Evolutionary conservation across 2,888 invertebrate species (phyloP), one percentile per base, ranked within the genome.

Genomic region (Coenonympha glycerion): DNA sequence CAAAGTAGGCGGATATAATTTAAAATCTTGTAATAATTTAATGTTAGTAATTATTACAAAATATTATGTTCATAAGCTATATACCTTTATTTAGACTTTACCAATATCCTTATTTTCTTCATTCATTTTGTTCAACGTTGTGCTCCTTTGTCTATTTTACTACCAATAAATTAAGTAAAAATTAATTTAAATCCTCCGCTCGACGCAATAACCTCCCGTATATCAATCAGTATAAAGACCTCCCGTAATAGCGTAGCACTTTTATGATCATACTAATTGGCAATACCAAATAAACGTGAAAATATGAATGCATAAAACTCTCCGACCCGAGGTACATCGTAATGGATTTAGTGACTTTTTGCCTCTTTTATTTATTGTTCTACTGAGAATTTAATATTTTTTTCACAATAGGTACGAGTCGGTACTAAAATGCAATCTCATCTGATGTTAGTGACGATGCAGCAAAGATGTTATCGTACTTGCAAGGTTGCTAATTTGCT

Each of bases 201-300:
- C 55, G 50, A 47, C 33, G 52, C 39, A 57, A 54, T 61, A 19
- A 33, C 51, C 48, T 52, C 50, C 50, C 52, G 58, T 59, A 62
- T 52, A 52, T 56, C 47, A 36, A 55, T 53, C 50, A 50, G 44
- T 34, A 45, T 45, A 28, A 30, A 53, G 76, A 78, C 76, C 77
- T 71, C 79, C 79, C 71, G 71, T 79, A 76, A 77, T 69, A 67
- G 65, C 61, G 51, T 52, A 54, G 57, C 58, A 61, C 63, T 71
- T 79, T 82, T 81, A 82, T 72, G 77, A 69, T 68, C 66, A 68
- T 59, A 71, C 80, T 82, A 81, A 82, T 80, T 81, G 80, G 79
- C 71, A 71, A 73, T 74, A 71, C 73, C 69, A 71, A 78, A 79
- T 80, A 75, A 79, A 79, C 69, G 67, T 71, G 66, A 66, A 73